Evolutionary conservation across 2,888 invertebrate genomes (phyloP).

Genomic region (Bursaphelenchus okinawaensis): DNA sequence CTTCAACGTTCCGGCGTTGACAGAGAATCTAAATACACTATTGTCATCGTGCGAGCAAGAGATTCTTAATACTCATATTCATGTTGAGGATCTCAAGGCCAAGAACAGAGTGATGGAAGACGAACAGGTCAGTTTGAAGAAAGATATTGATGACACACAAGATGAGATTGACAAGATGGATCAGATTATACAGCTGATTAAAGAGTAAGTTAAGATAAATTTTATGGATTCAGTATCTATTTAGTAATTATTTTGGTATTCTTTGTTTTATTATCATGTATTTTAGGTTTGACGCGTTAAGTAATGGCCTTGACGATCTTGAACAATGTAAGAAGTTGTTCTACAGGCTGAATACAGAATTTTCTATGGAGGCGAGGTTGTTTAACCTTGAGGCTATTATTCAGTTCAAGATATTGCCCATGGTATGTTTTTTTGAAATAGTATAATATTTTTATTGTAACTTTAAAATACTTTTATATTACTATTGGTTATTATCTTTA

Average conservation of each 20-base stretch:
- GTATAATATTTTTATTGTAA: constrained; percentile 22
- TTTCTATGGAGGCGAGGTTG: constrained; percentile 69
- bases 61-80: constrained; percentile 74
- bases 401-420: constrained; percentile 75
- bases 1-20: constrained; percentile 75
- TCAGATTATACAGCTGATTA: constrained; percentile 30
- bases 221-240: too few relatives aligned
- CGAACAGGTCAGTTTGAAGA: constrained; percentile 71
- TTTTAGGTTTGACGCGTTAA: constrained; percentile 17
- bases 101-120: constrained; percentile 73
- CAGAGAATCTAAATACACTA: constrained; percentile 82
- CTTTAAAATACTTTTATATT: background rate
- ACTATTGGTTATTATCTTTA: background rate
- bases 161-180: constrained; percentile 68
- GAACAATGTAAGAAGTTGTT: constrained; percentile 66
- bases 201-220: constrained; percentile 20
- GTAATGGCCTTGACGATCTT: constrained; percentile 45
- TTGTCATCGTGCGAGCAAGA: constrained; percentile 91
- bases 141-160: constrained; percentile 70
- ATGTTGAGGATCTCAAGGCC: constrained; percentile 73
- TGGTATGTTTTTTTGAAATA: too few relatives aligned
- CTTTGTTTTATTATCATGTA: background rate
- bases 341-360: constrained; percentile 65
- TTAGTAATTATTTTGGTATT: too few relatives aligned
- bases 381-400: constrained; percentile 79